Conservation (phyloP, 2,888 invertebrate species). For the Sinopyrophorus schimmeli region DNA sequence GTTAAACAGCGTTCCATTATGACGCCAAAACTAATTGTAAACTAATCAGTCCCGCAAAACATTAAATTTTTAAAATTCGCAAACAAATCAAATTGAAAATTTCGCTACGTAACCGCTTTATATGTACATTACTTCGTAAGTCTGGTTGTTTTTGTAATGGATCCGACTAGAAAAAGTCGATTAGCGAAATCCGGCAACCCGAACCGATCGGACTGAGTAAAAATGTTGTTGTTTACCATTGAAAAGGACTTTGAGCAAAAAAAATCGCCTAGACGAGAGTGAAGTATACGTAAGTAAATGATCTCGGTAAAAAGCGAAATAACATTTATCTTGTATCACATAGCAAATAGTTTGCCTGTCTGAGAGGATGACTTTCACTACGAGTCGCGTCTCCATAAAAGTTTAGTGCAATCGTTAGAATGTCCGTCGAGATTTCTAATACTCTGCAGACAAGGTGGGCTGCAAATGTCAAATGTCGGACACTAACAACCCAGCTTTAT, state of each 20-base stretch:
- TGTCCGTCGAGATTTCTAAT: conserved; percentile 41
- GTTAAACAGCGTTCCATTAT: too few relatives aligned
- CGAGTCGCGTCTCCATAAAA: conserved; percentile 39
- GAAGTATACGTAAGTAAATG: conserved; percentile 23
- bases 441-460: conserved; percentile 32
- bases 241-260: conserved; percentile 6
- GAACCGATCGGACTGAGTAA: conserved; percentile 13
- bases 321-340: conserved; percentile 38
- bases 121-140: too few relatives aligned
- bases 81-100: too few relatives aligned
- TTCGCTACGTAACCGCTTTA: too few relatives aligned
- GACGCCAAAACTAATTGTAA: too few relatives aligned
- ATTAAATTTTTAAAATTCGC: too few relatives aligned
- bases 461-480: conserved; percentile 36
- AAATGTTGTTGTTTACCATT: conserved; percentile 14
- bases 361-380: conserved; percentile 33
- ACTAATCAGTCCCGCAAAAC: too few relatives aligned
- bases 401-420: conserved; percentile 42
- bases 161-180: too few relatives aligned
- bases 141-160: too few relatives aligned
- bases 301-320: conserved; percentile 33
- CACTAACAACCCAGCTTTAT: conserved; percentile 30
- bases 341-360: conserved; percentile 24
- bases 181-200: conserved; percentile 17
- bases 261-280: conserved; percentile 16